Evolutionary conservation across 1,140 invertebrate species (phyloP).

Genomic region (Calephelis nemesis): DNA sequence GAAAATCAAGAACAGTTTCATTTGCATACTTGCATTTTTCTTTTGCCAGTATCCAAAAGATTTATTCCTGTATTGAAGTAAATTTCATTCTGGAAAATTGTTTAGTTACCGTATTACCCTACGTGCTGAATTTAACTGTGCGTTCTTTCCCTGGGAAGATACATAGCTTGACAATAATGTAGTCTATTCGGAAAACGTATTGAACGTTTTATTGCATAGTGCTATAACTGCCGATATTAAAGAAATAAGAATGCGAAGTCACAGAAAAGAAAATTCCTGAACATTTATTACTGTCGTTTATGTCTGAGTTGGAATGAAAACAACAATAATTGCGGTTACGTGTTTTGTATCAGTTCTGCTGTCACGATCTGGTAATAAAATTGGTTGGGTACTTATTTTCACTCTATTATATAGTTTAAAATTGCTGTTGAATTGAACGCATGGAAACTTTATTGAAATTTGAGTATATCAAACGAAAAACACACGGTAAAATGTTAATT

Average conservation of each 20-base stretch:
- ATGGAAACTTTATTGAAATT: too few relatives aligned
- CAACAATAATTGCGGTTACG: too few relatives aligned
- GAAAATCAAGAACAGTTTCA: constrained; percentile 15
- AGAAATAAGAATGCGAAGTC: neutral
- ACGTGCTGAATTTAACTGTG: constrained; percentile 26
- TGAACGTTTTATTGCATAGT: constrained; percentile 12
- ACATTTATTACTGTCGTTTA: too few relatives aligned
- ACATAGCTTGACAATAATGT: constrained; percentile 30
- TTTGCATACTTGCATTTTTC: constrained; percentile 14
- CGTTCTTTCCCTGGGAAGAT: constrained; percentile 25
- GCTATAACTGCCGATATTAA: neutral
- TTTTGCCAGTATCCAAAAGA: constrained; percentile 1
- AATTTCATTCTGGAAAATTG: constrained; percentile 29
- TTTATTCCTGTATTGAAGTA: constrained; percentile 20
- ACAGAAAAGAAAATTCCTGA: too few relatives aligned
- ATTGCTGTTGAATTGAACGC: too few relatives aligned
- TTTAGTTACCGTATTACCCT: constrained; percentile 29
- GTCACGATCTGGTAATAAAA: too few relatives aligned
- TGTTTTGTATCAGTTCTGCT: too few relatives aligned
- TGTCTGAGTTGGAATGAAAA: too few relatives aligned
- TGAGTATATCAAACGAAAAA: too few relatives aligned
- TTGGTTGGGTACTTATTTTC: too few relatives aligned
- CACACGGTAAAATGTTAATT: too few relatives aligned
- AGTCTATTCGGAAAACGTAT: constrained; percentile 27
- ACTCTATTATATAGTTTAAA: too few relatives aligned